phyloP scores from a whole-genome alignment of 2,888 invertebrate species.

The Hemaris fuciformis region DNA sequence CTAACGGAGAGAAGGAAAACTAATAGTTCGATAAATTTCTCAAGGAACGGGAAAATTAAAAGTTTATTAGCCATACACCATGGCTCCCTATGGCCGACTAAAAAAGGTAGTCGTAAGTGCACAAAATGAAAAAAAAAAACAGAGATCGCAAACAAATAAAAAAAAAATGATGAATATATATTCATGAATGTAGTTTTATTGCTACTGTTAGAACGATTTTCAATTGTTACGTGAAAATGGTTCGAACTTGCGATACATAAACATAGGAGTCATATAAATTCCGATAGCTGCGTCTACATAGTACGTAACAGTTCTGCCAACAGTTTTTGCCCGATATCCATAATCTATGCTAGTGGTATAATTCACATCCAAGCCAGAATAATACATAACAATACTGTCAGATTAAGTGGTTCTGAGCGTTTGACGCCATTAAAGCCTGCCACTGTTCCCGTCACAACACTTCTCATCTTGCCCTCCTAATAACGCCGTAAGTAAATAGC shows the following conservation, averaged over 20 bases:
- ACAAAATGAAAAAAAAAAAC: no score
- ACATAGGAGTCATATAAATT: background rate
- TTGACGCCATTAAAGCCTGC: conserved; percentile 39
- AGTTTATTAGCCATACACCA: no score
- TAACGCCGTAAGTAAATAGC: conserved; percentile 5
- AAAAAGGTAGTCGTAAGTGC: no score
- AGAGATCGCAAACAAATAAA: no score
- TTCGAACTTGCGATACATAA: background rate
- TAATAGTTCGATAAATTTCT: no score
- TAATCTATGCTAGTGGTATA: background rate
- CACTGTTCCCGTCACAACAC: conserved; percentile 12
- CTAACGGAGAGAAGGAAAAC: no score
- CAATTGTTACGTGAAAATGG: background rate
- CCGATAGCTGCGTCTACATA: background rate
- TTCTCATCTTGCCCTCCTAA: conserved; percentile 20
- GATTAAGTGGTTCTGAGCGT: conserved; percentile 54
- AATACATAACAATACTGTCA: conserved; percentile 41
- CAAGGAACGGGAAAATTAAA: no score
- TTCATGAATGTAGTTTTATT: no score
- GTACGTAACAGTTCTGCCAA: no score
- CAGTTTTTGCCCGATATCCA: background rate
- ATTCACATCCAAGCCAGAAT: conserved; percentile 31
- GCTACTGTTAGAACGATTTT: no score
- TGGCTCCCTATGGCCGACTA: no score
- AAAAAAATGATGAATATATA: no score